Evolutionary conservation across 2,888 invertebrate species (phyloP), one percentile per base, ranked within the genome.

Genomic region (Calliphora vomitoria): DNA sequence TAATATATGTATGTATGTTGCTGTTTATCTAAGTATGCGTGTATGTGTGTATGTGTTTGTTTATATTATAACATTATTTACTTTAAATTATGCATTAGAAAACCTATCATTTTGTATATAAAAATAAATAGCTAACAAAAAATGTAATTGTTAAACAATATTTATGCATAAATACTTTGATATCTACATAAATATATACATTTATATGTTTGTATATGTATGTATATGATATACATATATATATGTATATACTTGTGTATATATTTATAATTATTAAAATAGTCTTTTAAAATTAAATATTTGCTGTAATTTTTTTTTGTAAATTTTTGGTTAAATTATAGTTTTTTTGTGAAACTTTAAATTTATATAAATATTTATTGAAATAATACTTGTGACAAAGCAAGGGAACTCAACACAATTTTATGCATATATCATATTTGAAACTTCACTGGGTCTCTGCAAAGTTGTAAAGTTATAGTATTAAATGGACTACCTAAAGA

Each of bases 11-110:
- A 31, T 10, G 31, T 55, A 20, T 80, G 15, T 55, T 62, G 25
- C 13, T 55, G 44, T 80, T 71, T 62, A 80, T 62, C 10, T 53
- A 62, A 50, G 20, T 47, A 72, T 55, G 25, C 11, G 8, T 20
- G 15, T n/a, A n/a, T 44, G 13, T 31, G 31, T 58, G 25, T 58
- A 8, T 55, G 31, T 62, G 11, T 78, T 78, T 84, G 50, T 75
- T 74, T 44, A 44, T 83, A 72, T 79, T 72, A 55, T 72, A 47
- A 72, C 44, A 41, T 74, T 85, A 74, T 85, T 85, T 85, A 80
- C 84, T 85, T 85, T 85, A 85, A 85, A 79, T 79, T 85, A 85
- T 85, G 84, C 79, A 79, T 85, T 85, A 60, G 79, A 72, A 79
- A 66, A 8, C 41, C 41, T 18, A 44, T 82, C 47, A 74, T 66